phyloP scores from a whole-genome alignment of 64 coral and sea anemone genomes.

The Montipora sp. region DNA sequence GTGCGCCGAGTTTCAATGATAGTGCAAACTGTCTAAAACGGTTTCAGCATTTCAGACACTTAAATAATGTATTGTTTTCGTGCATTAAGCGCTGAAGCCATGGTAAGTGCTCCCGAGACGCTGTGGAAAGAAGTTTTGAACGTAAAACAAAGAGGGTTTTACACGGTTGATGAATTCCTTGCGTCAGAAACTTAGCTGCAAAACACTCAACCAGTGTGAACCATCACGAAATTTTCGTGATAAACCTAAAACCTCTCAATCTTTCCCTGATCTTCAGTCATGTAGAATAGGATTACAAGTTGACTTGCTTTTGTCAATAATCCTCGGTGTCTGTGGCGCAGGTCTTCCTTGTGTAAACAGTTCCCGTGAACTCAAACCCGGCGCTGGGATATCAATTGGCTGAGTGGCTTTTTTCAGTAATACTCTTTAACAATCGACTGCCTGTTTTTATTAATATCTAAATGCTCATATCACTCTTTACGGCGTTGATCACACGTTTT shows the following conservation, averaged over 20 bases:
- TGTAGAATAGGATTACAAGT: no score
- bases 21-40: not conserved
- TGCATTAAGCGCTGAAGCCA: not conserved
- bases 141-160: not conserved
- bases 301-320: not conserved
- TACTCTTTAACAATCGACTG: not conserved
- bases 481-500: conserved; percentile 23
- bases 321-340: not conserved
- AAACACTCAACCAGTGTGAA: not conserved
- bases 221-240: not conserved
- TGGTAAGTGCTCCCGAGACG: not conserved
- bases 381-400: not conserved
- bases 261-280: no score
- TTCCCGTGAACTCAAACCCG: conserved; percentile 18
- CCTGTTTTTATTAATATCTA: not conserved
- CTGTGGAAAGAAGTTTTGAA: not conserved
- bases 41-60: not conserved
- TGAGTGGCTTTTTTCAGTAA: not conserved
- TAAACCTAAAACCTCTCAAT: not conserved
- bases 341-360: not conserved
- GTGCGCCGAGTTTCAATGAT: not conserved
- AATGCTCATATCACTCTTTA: not conserved
- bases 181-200: not conserved
- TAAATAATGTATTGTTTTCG: not conserved
- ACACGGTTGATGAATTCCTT: not conserved